A percentile compares a stretch with the other conserved stretches of the same genome.
Conservation (phyloP, 2,797 vertebrate species). For the Anisognathus igniventris region DNA sequence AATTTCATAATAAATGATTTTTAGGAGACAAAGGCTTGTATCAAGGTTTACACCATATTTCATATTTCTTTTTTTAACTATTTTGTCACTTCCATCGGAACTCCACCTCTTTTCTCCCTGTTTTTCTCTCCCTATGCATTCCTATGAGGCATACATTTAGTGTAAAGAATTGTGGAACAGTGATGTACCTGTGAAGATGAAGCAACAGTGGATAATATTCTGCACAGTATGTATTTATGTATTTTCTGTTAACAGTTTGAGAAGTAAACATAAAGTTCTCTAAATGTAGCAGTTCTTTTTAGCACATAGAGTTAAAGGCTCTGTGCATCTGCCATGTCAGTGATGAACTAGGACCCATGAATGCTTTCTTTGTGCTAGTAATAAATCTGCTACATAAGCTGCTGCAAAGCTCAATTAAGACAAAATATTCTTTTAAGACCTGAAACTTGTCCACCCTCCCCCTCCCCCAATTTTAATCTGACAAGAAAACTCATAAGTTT, state of each 20-base stretch:
- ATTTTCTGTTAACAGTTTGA: neutral
- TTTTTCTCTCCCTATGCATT: neutral
- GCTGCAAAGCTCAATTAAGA: neutral
- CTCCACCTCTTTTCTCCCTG: neutral
- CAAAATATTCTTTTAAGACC: neutral
- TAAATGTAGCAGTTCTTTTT: neutral
- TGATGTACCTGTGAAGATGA: neutral
- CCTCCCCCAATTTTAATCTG: neutral
- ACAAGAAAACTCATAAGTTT: neutral
- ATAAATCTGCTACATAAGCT: constrained; percentile 2
- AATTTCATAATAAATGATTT: neutral
- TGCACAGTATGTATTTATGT: neutral
- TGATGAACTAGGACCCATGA: neutral
- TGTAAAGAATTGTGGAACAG: neutral
- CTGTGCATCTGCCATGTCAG: neutral
- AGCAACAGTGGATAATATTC: neutral
- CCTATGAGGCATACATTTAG: neutral
- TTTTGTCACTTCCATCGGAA: neutral
- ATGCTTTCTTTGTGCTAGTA: neutral
- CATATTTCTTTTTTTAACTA: neutral
- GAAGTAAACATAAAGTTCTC: neutral
- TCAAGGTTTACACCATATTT: neutral
- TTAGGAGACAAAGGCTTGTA: neutral
- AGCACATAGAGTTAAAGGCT: neutral
- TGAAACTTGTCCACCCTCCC: neutral